Base-by-base conservation (phyloP, 2,113 vertebrate genomes). In the Eurystomus gularis region DNA sequence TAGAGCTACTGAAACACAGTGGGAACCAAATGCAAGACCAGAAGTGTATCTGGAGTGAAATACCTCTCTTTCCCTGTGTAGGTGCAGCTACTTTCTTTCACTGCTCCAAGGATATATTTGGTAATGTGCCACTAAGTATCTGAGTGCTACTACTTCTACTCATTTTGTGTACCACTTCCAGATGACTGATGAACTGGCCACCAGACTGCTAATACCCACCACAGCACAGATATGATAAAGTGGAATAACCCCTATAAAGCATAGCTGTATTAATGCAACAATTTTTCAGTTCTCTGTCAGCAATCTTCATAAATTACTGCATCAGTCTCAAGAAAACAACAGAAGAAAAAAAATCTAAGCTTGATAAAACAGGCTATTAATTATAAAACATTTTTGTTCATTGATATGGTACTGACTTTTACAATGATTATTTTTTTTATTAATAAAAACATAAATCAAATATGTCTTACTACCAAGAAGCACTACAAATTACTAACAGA, bases 321-420 rank as follows among this genome's bases (percentile, higher is more conserved):
- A 77, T 26, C 91, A 42, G 42, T 42, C 15, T 85, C 90, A 37
- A 83, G 26, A 94, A 92, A 95, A 96, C 46, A 90, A 85, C 42
- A 42, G 42, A 87, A 88, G 35, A 82, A 95, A 57, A 94, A 94
- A 93, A 82, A 80, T 54, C 55, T 86, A 91, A 94, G 58, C 52
- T 89, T 94, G 23, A 60, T 87, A 93, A 97, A 97, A 95, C 37
- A 55, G 19, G 8, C 21, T 93, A 94, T 91, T 95, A 91, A 93
- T 90, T 94, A 58, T 46, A 80, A 90, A 95, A 86, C 35, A 64
- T 28, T 84, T 90, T 42, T 94, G 80, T 90, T 69, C 48, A 26
- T 90, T 83, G 81, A 90, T 91, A 92, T 54, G 40, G 70, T 68
- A 75, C 48, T 90, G 31, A 35, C 18, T 77, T 96, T 70, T 72